Evolutionary conservation across 1,140 invertebrate species (phyloP).

Genomic region (Pararge aegeria): DNA sequence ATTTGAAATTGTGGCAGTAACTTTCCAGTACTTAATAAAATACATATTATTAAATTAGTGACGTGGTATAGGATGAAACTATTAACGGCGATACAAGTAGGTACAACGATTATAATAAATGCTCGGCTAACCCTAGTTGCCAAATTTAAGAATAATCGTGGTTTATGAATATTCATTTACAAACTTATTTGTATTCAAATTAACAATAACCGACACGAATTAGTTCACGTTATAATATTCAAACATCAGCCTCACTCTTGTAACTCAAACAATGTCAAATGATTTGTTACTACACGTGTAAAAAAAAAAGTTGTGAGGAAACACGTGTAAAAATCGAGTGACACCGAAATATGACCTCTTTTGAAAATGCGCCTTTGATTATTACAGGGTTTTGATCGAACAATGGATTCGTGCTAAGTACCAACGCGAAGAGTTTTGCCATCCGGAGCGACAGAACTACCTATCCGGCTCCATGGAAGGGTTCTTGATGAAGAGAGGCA

Average conservation of each 20-base stretch:
- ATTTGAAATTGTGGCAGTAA: too few relatives aligned
- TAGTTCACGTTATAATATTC: neutral
- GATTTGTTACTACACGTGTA: neutral
- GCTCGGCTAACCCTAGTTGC: too few relatives aligned
- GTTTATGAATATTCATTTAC: too few relatives aligned
- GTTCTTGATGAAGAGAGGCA: constrained; percentile 93
- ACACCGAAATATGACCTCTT: neutral
- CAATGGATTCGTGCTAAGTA: constrained; percentile 97
- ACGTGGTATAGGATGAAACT: too few relatives aligned
- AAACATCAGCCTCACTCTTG: neutral
- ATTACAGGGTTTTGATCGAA: constrained; percentile 89
- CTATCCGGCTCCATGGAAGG: constrained; percentile 90
- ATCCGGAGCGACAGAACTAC: constrained; percentile 88
- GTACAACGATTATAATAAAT: too few relatives aligned
- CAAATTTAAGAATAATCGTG: too few relatives aligned
- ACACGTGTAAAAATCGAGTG: neutral
- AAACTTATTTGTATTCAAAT: too few relatives aligned
- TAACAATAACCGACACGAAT: too few relatives aligned
- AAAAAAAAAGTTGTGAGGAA: neutral
- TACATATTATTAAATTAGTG: too few relatives aligned
- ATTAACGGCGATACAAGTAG: too few relatives aligned
- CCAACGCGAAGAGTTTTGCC: constrained; percentile 92
- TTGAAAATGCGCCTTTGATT: neutral
- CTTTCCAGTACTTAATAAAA: too few relatives aligned
- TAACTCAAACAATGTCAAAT: neutral